Conservation (phyloP, 2,113 vertebrate genomes). For the Murina feae region DNA sequence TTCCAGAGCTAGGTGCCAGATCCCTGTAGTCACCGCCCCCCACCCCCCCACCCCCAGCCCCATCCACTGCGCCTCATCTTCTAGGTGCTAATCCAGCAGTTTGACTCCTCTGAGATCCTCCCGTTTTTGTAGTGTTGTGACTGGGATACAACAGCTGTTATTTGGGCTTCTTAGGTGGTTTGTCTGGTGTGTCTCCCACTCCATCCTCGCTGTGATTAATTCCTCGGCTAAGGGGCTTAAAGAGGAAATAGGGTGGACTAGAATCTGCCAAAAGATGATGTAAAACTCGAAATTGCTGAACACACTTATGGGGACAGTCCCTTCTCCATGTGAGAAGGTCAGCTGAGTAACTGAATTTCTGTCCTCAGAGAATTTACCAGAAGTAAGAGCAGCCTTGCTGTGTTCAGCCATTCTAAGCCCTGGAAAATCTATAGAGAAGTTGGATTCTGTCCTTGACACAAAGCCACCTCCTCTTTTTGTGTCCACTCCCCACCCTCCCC, state of each 20-base stretch:
- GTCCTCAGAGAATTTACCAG: neutral
- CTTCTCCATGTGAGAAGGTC: neutral
- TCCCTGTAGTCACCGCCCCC: too few relatives aligned
- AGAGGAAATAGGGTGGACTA: neutral
- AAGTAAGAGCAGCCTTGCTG: neutral
- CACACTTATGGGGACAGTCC: neutral
- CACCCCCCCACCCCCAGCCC: too few relatives aligned
- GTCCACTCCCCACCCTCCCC: too few relatives aligned
- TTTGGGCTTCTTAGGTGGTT: neutral
- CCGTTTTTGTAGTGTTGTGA: neutral
- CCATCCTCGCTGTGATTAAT: neutral
- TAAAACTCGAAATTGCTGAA: neutral
- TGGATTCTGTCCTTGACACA: neutral
- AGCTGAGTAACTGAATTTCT: neutral
- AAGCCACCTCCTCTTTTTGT: neutral
- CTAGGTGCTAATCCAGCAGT: neutral
- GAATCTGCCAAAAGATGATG: neutral
- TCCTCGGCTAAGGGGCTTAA: neutral
- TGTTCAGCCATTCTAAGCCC: neutral
- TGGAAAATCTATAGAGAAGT: neutral
- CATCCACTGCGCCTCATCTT: accelerated
- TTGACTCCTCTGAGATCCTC: neutral
- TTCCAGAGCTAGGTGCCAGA: neutral
- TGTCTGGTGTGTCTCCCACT: neutral
- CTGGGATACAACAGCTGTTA: neutral